Conservation (phyloP, 2,888 invertebrate species). For the Drosophila pseudotakahashii region DNA sequence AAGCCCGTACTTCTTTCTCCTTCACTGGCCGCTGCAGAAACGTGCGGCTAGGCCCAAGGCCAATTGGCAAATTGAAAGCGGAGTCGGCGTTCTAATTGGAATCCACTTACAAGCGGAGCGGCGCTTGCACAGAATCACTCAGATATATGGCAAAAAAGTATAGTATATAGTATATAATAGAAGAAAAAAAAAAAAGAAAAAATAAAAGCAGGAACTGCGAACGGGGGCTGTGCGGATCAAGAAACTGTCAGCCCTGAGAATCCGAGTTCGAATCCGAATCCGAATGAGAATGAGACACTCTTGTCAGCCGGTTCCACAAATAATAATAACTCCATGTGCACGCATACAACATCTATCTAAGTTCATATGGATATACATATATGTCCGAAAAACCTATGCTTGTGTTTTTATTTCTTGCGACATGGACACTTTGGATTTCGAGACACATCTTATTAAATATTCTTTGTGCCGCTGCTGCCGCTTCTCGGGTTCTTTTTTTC, state of each 20-base stretch:
- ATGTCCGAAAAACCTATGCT: constrained; percentile 5
- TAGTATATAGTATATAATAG: background rate
- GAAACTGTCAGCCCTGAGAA: constrained; percentile 71
- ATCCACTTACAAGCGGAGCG: constrained; percentile 28
- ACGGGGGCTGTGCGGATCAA: constrained; percentile 56
- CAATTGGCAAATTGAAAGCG: constrained; percentile 27
- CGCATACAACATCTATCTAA: constrained; percentile 4
- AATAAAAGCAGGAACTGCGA: constrained; percentile 41
- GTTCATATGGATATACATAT: background rate
- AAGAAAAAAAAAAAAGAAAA: background rate
- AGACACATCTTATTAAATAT: constrained; percentile 38
- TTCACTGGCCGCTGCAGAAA: constrained; percentile 31
- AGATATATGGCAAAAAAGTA: constrained; percentile 8
- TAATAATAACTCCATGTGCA: constrained; percentile 32
- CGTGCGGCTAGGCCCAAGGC: constrained; percentile 34
- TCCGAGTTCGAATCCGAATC: too few relatives aligned
- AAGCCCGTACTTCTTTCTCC: background rate
- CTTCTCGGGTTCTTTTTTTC: constrained; percentile 5
- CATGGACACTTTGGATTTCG: constrained; percentile 30
- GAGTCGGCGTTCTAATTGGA: constrained; percentile 35
- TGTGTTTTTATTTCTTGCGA: constrained; percentile 25
- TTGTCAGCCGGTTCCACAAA: constrained; percentile 41
- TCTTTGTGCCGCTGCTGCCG: constrained; percentile 12
- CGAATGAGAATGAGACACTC: constrained; percentile 18
- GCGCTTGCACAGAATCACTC: constrained; percentile 23